Conservation (phyloP, 2,113 vertebrate genomes). For the Carlito syrichta region DNA sequence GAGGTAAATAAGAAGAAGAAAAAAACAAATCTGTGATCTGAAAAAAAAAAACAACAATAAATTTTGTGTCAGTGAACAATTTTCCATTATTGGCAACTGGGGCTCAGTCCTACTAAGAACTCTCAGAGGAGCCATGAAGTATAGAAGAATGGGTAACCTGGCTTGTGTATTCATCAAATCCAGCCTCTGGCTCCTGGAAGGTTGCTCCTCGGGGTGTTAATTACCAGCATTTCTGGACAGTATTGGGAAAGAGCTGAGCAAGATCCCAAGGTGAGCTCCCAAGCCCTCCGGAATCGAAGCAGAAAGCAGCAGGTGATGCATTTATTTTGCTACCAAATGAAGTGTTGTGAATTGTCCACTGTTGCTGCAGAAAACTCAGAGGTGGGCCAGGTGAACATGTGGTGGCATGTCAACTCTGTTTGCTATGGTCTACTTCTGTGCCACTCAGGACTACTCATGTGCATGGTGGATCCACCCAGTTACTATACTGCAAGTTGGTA, state of each 20-base stretch:
- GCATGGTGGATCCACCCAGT: neutral
- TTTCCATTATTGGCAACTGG: neutral
- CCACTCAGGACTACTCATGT: too few species aligned
- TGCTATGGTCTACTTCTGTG: neutral
- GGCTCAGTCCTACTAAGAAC: neutral
- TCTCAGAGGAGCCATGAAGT: neutral
- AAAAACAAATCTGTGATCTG: neutral
- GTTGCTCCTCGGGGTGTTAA: neutral
- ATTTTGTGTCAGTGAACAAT: neutral
- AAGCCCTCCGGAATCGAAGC: neutral
- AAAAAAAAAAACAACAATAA: neutral
- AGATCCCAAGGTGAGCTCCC: neutral
- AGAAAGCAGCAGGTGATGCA: neutral
- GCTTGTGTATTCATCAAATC: neutral
- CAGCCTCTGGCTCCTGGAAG: too few species aligned
- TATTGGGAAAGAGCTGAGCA: neutral
- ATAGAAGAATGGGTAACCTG: neutral
- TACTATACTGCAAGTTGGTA: neutral
- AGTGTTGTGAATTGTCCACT: too few species aligned
- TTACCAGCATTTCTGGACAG: neutral
- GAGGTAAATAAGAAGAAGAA: neutral
- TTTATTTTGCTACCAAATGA: neutral
- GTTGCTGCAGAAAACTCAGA: neutral
- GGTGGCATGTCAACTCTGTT: neutral
- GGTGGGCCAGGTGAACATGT: accelerated